Base-by-base conservation (phyloP, 2,888 invertebrate genomes). In the Mesoligia furuncula region DNA sequence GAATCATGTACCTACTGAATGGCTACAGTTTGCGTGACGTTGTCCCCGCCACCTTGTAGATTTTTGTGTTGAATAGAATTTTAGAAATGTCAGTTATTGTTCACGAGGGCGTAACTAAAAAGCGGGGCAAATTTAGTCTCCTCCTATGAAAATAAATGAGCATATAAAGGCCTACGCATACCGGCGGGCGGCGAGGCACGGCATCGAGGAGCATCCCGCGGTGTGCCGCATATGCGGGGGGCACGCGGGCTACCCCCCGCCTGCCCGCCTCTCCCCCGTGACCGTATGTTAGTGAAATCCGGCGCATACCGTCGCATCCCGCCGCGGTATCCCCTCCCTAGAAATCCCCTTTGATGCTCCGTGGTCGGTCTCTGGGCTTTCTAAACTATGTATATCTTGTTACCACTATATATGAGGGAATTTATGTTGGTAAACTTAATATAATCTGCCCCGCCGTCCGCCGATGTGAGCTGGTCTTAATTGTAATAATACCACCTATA, bases 91-190 rank as follows among this genome's bases (percentile, higher is more conserved):
- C 42, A 20, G 20, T n/a, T 36, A 27, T 65, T 70, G 27, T 57
- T 42, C 6, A 68, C 17, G 51, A 51, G 31, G 39, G 61, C 42
- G 67, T 74, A n/a, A 62, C 31, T 67, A 45, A 77, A 67, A 76
- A 61, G 76, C 42, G 62, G 20, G 31, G 20, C n/a, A 6, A 75
- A 75, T 73, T 27, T 24, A 9, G 51, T 42, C 24, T 17, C 27
- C 45, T 75, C 76, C 59, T 76, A 31, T 39, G 13, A 64, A 31
- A 62, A 57, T n/a, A 0, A 51, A 57, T 65, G 1, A 27, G 24
- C 7, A 51, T 51, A 69, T 68, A 59, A 62, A 62, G 11, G 20
- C 2, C 31, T 20, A 62, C 20, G 31, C 62, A 31, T 31, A 62
- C 20, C 11, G 62, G 62, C 20, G 31, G 17, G 11, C 31, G 11